Conservation (phyloP, 2,888 invertebrate species). For the Caenorhabditis parvicauda region DNA sequence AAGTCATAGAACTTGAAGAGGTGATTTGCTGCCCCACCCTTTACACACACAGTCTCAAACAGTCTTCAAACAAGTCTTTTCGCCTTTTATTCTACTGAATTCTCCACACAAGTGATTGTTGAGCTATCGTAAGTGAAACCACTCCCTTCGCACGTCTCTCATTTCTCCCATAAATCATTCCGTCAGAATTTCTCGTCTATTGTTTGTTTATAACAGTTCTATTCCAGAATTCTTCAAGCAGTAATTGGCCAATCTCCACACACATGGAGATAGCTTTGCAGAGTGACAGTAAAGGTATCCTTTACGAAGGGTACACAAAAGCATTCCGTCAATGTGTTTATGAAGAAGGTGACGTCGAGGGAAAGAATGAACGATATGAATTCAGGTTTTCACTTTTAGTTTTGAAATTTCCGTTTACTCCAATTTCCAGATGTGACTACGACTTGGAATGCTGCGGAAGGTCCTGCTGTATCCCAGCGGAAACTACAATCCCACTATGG, state of each 20-base stretch:
- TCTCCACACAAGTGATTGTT: too few species aligned
- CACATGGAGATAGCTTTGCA: slow-evolving; percentile 57
- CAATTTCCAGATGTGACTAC: slow-evolving; percentile 50
- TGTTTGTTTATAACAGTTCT: neutral
- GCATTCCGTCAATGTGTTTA: slow-evolving; percentile 58
- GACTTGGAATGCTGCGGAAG: slow-evolving; percentile 59
- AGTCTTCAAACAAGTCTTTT: too few species aligned
- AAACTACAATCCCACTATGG: slow-evolving; percentile 54
- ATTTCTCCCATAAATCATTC: neutral
- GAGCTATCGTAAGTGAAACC: too few species aligned
- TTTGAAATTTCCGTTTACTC: slow-evolving; percentile 1
- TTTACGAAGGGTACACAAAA: slow-evolving; percentile 59
- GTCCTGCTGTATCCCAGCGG: slow-evolving; percentile 55
- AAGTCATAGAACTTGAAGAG: too few species aligned
- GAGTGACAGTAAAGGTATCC: slow-evolving; percentile 54
- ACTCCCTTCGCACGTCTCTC: neutral
- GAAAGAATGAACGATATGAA: slow-evolving; percentile 61
- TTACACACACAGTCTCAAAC: too few species aligned
- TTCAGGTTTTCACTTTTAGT: slow-evolving; percentile 35
- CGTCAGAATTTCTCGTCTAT: neutral
- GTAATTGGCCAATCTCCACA: too few species aligned
- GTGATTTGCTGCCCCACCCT: too few species aligned
- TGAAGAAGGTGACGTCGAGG: slow-evolving; percentile 57
- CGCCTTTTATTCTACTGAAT: too few species aligned
- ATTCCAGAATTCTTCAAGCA: too few species aligned